phyloP scores from a whole-genome alignment of 2,888 invertebrate species.

The Dusona sp. region DNA sequence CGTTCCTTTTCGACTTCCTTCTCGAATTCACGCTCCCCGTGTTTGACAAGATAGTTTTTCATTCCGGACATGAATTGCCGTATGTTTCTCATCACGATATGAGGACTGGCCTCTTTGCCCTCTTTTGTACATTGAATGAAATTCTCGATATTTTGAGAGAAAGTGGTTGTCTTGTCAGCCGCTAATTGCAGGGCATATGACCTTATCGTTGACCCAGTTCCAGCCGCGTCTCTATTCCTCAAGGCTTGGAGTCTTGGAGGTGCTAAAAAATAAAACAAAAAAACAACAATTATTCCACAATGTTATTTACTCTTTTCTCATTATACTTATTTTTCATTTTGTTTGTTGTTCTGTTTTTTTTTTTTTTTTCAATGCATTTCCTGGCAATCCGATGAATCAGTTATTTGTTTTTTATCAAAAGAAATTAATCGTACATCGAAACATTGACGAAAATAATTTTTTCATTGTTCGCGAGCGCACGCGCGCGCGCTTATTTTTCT shows the following conservation, averaged over 20 bases:
- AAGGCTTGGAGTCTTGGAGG: slow-evolving; percentile 91
- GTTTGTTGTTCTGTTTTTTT: background rate
- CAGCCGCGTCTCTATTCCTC: slow-evolving; percentile 86
- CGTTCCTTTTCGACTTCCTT: slow-evolving; percentile 95
- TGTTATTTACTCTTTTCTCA: background rate
- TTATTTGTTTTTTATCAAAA: slow-evolving; percentile 3
- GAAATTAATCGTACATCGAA: slow-evolving; percentile 23
- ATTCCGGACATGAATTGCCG: slow-evolving; percentile 99
- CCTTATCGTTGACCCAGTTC: slow-evolving; percentile 90
- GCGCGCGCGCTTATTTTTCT: slow-evolving; percentile 13
- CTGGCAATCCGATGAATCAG: background rate
- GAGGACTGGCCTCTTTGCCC: slow-evolving; percentile 94
- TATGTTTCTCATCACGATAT: slow-evolving; percentile 95
- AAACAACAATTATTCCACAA: slow-evolving; percentile 7
- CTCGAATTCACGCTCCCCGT: slow-evolving; percentile 97
- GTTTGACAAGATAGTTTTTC: slow-evolving; percentile 98
- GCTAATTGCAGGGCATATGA: slow-evolving; percentile 93
- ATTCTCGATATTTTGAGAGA: slow-evolving; percentile 96
- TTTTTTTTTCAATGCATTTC: background rate
- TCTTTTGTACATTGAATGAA: slow-evolving; percentile 97
- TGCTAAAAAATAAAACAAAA: slow-evolving; percentile 86
- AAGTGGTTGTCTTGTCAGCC: slow-evolving; percentile 94
- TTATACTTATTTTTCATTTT: background rate
- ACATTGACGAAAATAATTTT: slow-evolving; percentile 7
- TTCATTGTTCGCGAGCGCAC: slow-evolving; percentile 7